A percentile compares a stretch with the other conserved stretches of the same genome.
These are phyloP conservation scores for Micrasema minimum DNA, from an alignment of 1,140 invertebrate species.

Conservation along the genomic window DNA sequence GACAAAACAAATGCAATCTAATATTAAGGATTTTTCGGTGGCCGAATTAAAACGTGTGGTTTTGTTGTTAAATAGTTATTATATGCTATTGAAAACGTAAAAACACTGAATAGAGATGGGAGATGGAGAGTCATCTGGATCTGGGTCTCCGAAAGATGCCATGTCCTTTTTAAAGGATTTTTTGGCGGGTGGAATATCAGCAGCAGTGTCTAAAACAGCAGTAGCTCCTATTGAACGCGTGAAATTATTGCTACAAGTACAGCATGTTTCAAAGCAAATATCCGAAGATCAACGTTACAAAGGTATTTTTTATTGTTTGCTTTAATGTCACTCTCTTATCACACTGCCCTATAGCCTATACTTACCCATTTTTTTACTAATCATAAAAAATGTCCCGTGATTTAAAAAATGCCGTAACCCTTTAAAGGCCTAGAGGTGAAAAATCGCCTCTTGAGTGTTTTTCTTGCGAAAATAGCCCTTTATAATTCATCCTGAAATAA, in stretches of 20 bases:
- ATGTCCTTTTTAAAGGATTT: slow-evolving; percentile 75
- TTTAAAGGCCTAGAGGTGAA: too few relatives aligned
- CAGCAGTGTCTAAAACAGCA: slow-evolving; percentile 84
- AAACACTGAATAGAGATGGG: slow-evolving; percentile 16
- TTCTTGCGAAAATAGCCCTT: too few relatives aligned
- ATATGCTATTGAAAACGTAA: slow-evolving; percentile 2
- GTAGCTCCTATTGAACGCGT: slow-evolving; percentile 89
- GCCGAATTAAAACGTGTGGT: neutral
- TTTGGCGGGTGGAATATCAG: slow-evolving; percentile 83
- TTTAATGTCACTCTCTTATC: too few relatives aligned
- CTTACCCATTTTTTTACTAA: too few relatives aligned
- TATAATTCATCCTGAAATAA: too few relatives aligned
- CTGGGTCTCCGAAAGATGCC: slow-evolving; percentile 54
- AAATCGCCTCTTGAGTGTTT: too few relatives aligned
- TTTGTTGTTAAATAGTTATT: slow-evolving; percentile 1
- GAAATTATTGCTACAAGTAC: slow-evolving; percentile 87
- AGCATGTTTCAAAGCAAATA: slow-evolving; percentile 82
- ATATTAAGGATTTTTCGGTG: neutral
- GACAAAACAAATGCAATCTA: neutral
- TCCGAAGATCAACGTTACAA: slow-evolving; percentile 76
- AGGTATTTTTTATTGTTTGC: too few relatives aligned
- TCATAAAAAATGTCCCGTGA: too few relatives aligned
- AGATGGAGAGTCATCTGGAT: slow-evolving; percentile 9
- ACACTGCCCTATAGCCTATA: too few relatives aligned
- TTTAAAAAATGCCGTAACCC: too few relatives aligned